phyloP scores from a whole-genome alignment of 2,797 vertebrate genomes.

The Bovichtus variegatus region DNA sequence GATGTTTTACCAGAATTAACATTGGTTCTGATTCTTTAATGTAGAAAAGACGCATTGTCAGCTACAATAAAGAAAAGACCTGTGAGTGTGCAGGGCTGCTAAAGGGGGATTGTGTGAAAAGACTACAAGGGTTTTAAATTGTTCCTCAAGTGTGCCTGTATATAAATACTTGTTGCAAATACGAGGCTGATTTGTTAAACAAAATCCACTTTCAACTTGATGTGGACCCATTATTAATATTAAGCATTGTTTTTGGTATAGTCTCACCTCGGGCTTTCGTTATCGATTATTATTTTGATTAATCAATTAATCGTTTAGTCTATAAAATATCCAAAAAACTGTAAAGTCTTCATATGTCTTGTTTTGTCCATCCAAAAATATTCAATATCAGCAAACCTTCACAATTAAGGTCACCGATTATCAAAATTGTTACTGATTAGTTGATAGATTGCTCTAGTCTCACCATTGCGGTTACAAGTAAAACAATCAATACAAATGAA shows the following conservation, averaged over 20 bases:
- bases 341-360: not conserved
- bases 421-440: not conserved
- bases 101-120: not conserved
- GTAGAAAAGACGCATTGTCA: not conserved
- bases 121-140: not conserved
- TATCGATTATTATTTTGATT: not conserved
- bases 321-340: not conserved
- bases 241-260: not conserved
- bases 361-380: not conserved
- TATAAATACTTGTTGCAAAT: constrained; percentile 14
- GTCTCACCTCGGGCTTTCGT: not conserved
- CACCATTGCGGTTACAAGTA: not conserved
- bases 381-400: not conserved
- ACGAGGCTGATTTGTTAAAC: constrained; percentile 38
- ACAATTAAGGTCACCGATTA: not conserved
- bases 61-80: not conserved
- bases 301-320: not conserved
- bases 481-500: constrained; percentile 47
- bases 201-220: constrained; percentile 37
- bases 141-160: constrained; percentile 26
- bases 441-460: not conserved
- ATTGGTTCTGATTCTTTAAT: not conserved
- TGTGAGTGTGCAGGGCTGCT: not conserved
- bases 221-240: not conserved
- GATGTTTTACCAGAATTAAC: not conserved